phyloP scores from a whole-genome alignment of 37 sponge, comb jelly and placozoan species.

The Hormiphora californensis region DNA sequence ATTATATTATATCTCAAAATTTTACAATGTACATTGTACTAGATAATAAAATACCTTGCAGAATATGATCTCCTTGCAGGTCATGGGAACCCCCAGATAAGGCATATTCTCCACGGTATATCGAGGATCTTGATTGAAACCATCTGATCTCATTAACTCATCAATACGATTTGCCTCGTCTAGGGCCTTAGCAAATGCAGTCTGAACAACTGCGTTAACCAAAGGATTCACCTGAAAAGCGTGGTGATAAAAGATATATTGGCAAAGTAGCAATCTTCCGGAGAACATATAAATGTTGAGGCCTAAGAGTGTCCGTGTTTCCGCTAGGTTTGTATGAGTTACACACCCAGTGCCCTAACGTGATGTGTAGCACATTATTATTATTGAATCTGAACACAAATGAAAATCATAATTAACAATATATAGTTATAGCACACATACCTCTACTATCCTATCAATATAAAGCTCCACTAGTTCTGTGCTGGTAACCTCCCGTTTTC shows the following conservation, averaged over 20 bases:
- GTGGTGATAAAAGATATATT: neutral
- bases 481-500: slow-evolving; percentile 54
- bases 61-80: slow-evolving; percentile 62
- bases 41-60: slow-evolving; percentile 22
- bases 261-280: neutral
- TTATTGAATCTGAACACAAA: too few species aligned
- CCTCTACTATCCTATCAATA: slow-evolving; percentile 60
- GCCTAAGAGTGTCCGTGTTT: too few species aligned
- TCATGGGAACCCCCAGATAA: slow-evolving; percentile 62
- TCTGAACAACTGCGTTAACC: slow-evolving; percentile 39
- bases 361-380: too few species aligned
- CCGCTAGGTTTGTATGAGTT: too few species aligned
- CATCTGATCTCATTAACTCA: neutral
- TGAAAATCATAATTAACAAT: too few species aligned
- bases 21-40: too few species aligned
- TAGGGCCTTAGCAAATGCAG: slow-evolving; percentile 54
- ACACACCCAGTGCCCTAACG: too few species aligned
- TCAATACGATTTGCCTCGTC: slow-evolving; percentile 54
- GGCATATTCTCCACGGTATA: slow-evolving; percentile 50
- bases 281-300: too few species aligned
- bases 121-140: neutral
- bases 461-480: slow-evolving; percentile 46
- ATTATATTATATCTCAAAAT: too few species aligned
- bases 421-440: neutral
- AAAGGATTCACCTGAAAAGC: slow-evolving; percentile 24